Evolutionary conservation across 1,140 invertebrate genomes (phyloP).

Genomic region (Frieseomelitta varia): DNA sequence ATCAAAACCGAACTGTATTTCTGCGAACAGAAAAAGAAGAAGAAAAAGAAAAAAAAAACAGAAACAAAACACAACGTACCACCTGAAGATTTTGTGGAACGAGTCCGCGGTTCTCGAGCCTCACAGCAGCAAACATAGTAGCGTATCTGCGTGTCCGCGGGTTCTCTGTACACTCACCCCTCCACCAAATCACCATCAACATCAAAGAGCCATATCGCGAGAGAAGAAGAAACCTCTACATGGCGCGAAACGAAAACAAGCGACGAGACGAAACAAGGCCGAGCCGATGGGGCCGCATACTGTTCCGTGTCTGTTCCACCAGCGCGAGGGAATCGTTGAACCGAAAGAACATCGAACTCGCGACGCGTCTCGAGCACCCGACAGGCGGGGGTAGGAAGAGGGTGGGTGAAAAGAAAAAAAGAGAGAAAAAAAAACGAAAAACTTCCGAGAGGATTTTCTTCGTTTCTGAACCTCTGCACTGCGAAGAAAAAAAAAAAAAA

Average conservation of each 20-base stretch:
- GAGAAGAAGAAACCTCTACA: not conserved
- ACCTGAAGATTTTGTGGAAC: constrained; percentile 15
- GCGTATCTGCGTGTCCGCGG: not conserved
- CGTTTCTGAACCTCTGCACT: not conserved
- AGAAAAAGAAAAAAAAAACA: not conserved
- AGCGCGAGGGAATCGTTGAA: constrained; percentile 6
- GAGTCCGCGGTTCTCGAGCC: not conserved
- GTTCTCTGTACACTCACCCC: constrained; percentile 12
- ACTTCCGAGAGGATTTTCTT: too few relatives aligned
- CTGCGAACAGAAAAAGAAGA: too few relatives aligned
- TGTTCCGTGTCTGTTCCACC: not conserved
- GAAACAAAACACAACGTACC: constrained; percentile 11
- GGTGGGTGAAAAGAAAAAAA: not conserved
- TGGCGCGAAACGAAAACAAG: constrained; percentile 6
- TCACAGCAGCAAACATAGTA: not conserved
- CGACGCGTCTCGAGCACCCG: not conserved
- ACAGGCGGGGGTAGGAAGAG: not conserved
- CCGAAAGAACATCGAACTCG: constrained; percentile 24
- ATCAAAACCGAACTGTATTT: too few relatives aligned
- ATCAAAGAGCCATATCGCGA: constrained; percentile 1
- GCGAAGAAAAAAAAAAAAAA: too few relatives aligned
- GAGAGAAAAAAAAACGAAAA: too few relatives aligned
- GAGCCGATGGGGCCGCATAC: not conserved
- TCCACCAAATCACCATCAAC: constrained; percentile 11
- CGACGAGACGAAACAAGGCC: not conserved